Evolutionary conservation across 2,888 invertebrate genomes (phyloP).

Genomic region (Lycophotia porphyrea): DNA sequence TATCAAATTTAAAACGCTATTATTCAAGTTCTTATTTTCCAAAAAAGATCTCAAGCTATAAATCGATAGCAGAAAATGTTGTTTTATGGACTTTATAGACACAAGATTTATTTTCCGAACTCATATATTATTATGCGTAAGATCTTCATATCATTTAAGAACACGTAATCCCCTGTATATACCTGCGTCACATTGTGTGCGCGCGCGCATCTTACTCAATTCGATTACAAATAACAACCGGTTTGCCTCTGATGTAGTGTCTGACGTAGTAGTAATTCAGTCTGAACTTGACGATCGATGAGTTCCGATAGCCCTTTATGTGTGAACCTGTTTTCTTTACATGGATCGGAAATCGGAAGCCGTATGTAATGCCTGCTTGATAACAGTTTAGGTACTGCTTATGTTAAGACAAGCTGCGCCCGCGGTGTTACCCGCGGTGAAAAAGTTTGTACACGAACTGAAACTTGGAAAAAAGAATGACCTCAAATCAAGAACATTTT

Average conservation of each 20-base stretch:
- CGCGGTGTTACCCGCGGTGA: no score
- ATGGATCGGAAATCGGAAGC: slow-evolving; percentile 14
- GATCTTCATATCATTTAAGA: neutral
- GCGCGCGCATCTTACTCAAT: slow-evolving; percentile 46
- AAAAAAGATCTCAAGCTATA: neutral
- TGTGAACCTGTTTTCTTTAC: slow-evolving; percentile 27
- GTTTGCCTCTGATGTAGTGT: slow-evolving; percentile 25
- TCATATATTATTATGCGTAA: neutral
- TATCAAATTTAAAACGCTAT: neutral
- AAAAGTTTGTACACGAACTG: no score
- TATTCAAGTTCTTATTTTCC: neutral
- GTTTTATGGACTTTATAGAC: neutral
- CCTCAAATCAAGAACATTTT: no score
- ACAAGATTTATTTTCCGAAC: neutral
- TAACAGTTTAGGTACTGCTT: slow-evolving; percentile 2
- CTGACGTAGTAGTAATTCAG: slow-evolving; percentile 19
- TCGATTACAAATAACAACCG: slow-evolving; percentile 41
- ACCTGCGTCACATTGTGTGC: neutral
- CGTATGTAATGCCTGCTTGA: neutral
- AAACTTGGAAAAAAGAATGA: no score
- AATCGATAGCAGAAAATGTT: neutral
- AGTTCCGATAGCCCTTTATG: slow-evolving; percentile 15
- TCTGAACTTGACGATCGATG: slow-evolving; percentile 32
- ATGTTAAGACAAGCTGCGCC: slow-evolving; percentile 15
- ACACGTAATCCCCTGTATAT: slow-evolving; percentile 5